phyloP scores from a whole-genome alignment of 2,113 vertebrate species.

The Neotragus moschatus region DNA sequence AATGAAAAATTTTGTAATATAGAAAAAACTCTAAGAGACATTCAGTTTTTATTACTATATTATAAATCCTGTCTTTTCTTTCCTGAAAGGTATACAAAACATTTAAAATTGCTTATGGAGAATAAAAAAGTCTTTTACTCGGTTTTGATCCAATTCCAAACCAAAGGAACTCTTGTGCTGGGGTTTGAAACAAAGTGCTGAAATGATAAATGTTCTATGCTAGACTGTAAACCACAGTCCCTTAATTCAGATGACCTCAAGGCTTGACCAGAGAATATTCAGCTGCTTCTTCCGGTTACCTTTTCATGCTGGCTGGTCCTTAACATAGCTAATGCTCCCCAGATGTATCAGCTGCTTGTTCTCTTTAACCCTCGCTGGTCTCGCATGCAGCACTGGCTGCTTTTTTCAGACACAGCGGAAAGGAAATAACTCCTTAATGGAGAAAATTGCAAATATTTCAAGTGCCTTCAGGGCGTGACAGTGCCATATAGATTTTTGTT shows the following conservation, averaged over 20 bases:
- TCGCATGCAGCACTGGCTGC: not conserved
- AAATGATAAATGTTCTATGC: constrained; percentile 58
- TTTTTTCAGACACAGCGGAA: not conserved
- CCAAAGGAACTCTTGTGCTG: constrained; percentile 55
- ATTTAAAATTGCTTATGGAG: constrained; percentile 25
- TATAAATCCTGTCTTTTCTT: not conserved
- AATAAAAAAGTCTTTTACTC: constrained; percentile 33
- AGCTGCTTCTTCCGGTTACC: constrained; percentile 55
- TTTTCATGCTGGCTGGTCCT: constrained; percentile 57
- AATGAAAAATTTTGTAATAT: not conserved
- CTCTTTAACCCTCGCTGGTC: constrained; percentile 26
- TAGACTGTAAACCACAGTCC: constrained; percentile 49
- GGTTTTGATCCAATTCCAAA: constrained; percentile 53
- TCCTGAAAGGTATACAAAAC: constrained; percentile 31
- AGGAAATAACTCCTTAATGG: not conserved
- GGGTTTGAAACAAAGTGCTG: constrained; percentile 51
- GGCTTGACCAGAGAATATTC: constrained; percentile 61
- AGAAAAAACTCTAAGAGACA: not conserved
- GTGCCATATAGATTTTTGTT: not conserved
- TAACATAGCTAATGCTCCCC: constrained; percentile 64
- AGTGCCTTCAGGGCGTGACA: not conserved
- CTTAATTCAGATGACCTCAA: constrained; percentile 64
- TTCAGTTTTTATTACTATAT: not conserved
- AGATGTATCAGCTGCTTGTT: constrained; percentile 41
- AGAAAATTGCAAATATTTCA: not conserved